Percentiles rank a stretch among this genome's conserved stretches.
phyloP scores from a whole-genome alignment of 1,140 invertebrate species.

The Anoplophora glabripennis region DNA sequence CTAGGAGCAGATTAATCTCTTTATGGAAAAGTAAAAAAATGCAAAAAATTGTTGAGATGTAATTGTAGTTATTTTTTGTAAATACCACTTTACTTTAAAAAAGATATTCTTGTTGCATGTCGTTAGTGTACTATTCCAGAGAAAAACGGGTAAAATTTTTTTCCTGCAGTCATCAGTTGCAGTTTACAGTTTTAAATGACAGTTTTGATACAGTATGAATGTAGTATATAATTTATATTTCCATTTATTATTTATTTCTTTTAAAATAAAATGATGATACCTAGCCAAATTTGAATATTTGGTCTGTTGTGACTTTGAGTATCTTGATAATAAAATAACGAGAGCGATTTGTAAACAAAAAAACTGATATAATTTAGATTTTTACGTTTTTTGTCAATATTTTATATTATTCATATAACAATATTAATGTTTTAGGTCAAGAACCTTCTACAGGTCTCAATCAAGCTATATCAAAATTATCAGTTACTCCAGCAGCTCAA shows the following conservation, averaged over 20 bases:
- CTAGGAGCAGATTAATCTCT: too few species aligned
- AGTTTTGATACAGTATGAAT: too few species aligned
- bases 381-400: background rate
- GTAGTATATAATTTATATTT: background rate
- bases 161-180: too few species aligned
- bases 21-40: too few species aligned
- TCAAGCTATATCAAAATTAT: constrained; percentile 52
- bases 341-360: constrained; percentile 31
- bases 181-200: too few species aligned
- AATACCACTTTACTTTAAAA: too few species aligned
- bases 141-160: too few species aligned
- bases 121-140: too few species aligned
- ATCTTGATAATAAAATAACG: constrained; percentile 32
- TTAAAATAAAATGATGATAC: constrained; percentile 35
- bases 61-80: too few species aligned
- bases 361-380: background rate
- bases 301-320: constrained; percentile 38
- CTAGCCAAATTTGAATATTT: constrained; percentile 47
- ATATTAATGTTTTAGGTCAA: constrained; percentile 40
- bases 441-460: constrained; percentile 47
- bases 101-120: too few species aligned
- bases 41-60: too few species aligned
- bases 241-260: constrained; percentile 2
- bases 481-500: constrained; percentile 68
- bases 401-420: background rate